Evolutionary conservation across 2,888 invertebrate species (phyloP).

Genomic region (Hipparchia semele): DNA sequence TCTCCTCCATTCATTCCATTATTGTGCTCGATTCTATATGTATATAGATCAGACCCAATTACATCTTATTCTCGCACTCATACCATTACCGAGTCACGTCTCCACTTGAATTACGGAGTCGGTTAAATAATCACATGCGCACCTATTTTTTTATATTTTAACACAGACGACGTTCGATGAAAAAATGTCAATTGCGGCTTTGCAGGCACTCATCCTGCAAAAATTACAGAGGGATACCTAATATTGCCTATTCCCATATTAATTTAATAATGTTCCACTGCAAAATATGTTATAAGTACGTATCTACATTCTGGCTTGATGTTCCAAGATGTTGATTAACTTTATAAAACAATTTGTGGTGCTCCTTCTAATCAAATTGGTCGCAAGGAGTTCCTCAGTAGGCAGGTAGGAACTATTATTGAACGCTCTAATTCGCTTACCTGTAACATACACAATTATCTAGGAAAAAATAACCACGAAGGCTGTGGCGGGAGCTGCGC

Average conservation of each 20-base stretch:
- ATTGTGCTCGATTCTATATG: constrained; percentile 64
- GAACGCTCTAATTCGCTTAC: background rate
- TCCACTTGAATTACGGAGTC: constrained; percentile 45
- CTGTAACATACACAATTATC: background rate
- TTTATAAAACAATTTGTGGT: constrained; percentile 6
- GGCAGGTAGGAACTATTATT: background rate
- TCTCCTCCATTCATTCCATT: constrained; percentile 65
- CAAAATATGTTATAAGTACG: background rate
- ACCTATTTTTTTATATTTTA: too few relatives aligned
- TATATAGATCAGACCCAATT: constrained; percentile 56
- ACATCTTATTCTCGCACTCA: constrained; percentile 57
- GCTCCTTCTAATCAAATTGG: constrained; percentile 4
- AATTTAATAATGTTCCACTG: background rate
- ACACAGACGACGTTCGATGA: too few relatives aligned
- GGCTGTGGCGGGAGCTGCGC: too few relatives aligned
- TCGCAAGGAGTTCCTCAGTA: background rate
- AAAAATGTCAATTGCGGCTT: too few relatives aligned
- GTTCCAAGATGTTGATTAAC: background rate
- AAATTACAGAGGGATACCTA: background rate
- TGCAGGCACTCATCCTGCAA: background rate
- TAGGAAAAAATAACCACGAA: too few relatives aligned
- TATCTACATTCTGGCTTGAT: background rate
- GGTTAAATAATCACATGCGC: background rate
- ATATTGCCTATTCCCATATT: too few relatives aligned
- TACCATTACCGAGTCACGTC: constrained; percentile 66